Evolutionary conservation across 2,113 vertebrate species (phyloP), one percentile per base, ranked within the genome.

Genomic region (Cacatua alba): DNA sequence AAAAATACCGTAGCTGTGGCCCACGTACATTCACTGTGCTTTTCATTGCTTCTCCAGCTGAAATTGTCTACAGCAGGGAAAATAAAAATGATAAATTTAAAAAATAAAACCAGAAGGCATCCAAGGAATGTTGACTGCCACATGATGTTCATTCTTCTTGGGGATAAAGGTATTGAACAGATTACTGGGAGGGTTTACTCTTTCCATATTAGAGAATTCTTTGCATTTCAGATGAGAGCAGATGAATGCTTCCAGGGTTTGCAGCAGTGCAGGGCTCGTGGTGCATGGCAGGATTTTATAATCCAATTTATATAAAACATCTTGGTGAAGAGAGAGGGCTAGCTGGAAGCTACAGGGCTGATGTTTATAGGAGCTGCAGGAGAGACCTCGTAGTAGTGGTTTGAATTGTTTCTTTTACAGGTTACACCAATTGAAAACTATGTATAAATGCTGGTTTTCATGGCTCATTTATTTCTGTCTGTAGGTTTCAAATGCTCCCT

Each of bases 191-290:
- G 75, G 88, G 85, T 88, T 95, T 90, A 24, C 69, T 96, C 93
- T 86, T 91, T 95, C 70, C 39, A 7, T 92, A 60, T 80, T 92
- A 90, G 68, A 78, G 79, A 96, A 90, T 93, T 91, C 76, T 94
- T 94, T 90, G 94, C 90, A 90, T 94, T 95, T 94, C 79, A 90
- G 33, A 88, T 77, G 71, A 96, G 75, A 88, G 60, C 8, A 13
- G 41, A 77, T 55, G 71, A 96, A 92, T 65, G 64, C 41, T 94
- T 64, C 83, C 51, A 91, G n/a, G 48, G 23, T 74, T 79, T 82
- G 41, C 46, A 67, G 55, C 53, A 60, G 41, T 3, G 31, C 3
- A 8, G 43, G 49, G 46, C 43, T 78, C 3, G 0, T 7, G 0
- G 68, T 89, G 26, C 49, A 9, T 65, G 44, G 76, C 35, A 78